Conservation (phyloP, 1,140 invertebrate genomes). For the Fragariocoptes setiger region DNA sequence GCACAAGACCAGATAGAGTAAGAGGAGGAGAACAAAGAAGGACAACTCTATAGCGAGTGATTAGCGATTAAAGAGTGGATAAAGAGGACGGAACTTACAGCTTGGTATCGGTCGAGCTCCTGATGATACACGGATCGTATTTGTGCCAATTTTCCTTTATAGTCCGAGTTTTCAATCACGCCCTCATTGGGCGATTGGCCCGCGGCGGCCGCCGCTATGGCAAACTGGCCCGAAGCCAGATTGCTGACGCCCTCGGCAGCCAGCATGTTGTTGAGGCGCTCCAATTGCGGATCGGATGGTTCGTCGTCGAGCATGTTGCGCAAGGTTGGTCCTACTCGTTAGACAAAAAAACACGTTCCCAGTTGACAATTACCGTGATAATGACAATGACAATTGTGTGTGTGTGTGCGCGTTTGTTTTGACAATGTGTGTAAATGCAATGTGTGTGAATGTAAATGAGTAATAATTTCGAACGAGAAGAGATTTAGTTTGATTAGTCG, state of each 20-base stretch:
- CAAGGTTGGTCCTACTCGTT: slow-evolving; percentile 28
- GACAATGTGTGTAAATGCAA: no score
- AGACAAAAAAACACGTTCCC: no score
- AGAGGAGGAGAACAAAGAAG: no score
- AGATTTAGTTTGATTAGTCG: no score
- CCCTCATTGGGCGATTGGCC: slow-evolving; percentile 42
- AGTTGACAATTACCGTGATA: no score
- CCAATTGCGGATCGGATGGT: slow-evolving; percentile 87
- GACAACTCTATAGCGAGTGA: background rate
- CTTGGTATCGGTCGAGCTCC: slow-evolving; percentile 95
- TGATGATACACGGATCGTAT: slow-evolving; percentile 97
- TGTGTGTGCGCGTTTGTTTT: no score
- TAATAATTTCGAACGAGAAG: no score
- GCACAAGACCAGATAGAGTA: no score
- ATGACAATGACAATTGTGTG: no score
- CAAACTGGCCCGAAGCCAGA: slow-evolving; percentile 33
- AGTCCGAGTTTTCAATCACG: slow-evolving; percentile 95
- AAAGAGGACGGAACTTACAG: slow-evolving; percentile 24
- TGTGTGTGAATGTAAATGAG: no score
- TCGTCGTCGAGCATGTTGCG: slow-evolving; percentile 92
- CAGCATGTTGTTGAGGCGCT: slow-evolving; percentile 97
- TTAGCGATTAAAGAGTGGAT: no score
- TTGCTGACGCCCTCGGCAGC: slow-evolving; percentile 94
- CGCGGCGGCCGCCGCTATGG: slow-evolving; percentile 47
- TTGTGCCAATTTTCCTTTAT: slow-evolving; percentile 89